These are phyloP conservation scores for Corythornis vintsioides DNA, from an alignment of 2,113 vertebrate genomes.

Conservation along the genomic window DNA sequence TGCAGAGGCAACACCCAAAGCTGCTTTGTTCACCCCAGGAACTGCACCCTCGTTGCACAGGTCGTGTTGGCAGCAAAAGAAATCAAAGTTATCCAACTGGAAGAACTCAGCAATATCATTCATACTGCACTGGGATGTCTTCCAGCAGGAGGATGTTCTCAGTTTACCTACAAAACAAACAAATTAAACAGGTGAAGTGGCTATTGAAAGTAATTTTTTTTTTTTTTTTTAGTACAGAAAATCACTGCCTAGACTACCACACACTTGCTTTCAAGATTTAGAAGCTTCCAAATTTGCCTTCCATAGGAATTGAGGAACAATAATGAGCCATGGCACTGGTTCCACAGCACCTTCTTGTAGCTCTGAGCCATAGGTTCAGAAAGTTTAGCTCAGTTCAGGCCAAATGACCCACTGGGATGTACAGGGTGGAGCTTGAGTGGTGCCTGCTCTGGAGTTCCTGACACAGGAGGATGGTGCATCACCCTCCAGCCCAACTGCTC, in stretches of 20 bases:
- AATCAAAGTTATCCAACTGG: constrained; percentile 54
- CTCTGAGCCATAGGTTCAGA: not conserved
- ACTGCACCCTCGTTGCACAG: constrained; percentile 33
- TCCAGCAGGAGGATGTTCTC: constrained; percentile 67
- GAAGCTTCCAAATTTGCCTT: not conserved
- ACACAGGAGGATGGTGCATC: not conserved
- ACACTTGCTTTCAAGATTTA: not conserved
- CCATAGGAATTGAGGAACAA: not conserved
- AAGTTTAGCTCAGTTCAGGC: not conserved
- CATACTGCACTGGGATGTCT: not conserved
- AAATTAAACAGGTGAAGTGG: not conserved
- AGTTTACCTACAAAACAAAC: constrained; percentile 8
- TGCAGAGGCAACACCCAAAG: constrained; percentile 17
- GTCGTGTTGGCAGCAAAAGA: constrained; percentile 51
- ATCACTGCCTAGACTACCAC: not conserved
- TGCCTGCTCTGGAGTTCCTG: not conserved
- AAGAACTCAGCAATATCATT: constrained; percentile 48
- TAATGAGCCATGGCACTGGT: not conserved
- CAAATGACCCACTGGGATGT: not conserved
- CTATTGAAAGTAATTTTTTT: not conserved
- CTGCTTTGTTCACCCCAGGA: constrained; percentile 24
- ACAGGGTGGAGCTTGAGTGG: not conserved
- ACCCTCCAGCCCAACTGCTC: not conserved
- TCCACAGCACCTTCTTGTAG: not conserved
- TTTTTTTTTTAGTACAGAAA: not conserved